phyloP scores from a whole-genome alignment of 2,113 vertebrate genomes.

The Beaufortia kweichowensis region DNA sequence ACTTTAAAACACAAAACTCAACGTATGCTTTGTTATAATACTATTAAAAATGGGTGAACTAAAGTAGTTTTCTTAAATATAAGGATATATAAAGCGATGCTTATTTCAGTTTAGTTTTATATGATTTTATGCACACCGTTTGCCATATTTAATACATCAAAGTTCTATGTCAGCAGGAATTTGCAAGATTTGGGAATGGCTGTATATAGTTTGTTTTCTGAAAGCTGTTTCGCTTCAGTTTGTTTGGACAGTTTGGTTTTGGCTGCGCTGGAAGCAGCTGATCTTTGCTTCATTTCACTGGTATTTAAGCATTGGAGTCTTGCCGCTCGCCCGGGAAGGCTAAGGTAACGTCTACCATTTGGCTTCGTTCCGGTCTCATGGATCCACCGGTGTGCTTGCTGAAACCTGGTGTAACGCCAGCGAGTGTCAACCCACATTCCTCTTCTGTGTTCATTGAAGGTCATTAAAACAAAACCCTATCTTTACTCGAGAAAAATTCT shows the following conservation, averaged over 20 bases:
- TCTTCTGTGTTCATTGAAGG: conserved; percentile 6
- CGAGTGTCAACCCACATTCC: conserved; percentile 16
- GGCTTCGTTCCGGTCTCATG: conserved; percentile 23
- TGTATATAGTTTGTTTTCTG: conserved; percentile 35
- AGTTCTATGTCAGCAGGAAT: not conserved
- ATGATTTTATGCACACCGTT: too few species aligned
- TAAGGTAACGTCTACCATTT: conserved; percentile 33
- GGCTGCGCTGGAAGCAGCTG: conserved; percentile 29
- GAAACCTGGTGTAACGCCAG: conserved; percentile 8
- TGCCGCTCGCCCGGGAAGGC: conserved; percentile 29
- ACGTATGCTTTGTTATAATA: too few species aligned
- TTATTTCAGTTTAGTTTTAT: not conserved
- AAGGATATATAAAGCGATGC: not conserved
- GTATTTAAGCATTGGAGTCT: conserved; percentile 46
- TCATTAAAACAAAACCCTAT: conserved; percentile 36
- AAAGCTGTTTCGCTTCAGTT: conserved; percentile 30
- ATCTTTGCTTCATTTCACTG: conserved; percentile 33
- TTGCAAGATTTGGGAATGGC: conserved; percentile 1
- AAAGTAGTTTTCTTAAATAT: too few species aligned
- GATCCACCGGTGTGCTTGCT: conserved; percentile 17
- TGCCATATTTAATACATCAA: not conserved
- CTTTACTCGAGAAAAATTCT: not conserved
- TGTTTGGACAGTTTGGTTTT: conserved; percentile 48
- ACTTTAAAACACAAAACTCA: too few species aligned
- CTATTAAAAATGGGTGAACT: too few species aligned